Conservation (phyloP, 23 tunicate genomes). For the Phallusia fumigata region DNA sequence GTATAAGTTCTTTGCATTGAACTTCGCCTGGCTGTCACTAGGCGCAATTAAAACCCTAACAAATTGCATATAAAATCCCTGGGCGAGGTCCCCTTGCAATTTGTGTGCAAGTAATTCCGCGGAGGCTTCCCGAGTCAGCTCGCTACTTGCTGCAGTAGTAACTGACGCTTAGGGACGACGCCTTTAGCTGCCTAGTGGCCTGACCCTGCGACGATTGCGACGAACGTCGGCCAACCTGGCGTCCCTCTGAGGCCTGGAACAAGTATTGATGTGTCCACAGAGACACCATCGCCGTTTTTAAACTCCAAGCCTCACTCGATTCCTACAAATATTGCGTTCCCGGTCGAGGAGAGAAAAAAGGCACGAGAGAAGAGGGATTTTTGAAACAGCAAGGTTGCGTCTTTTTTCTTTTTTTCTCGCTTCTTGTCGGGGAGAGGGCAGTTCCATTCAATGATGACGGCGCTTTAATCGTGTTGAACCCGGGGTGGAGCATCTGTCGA, state of each 20-base stretch:
- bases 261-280: slow-evolving; percentile 64
- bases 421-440: neutral
- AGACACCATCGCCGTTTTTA: slow-evolving; percentile 40
- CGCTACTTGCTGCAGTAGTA: neutral
- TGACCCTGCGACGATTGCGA: neutral
- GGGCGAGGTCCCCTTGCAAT: neutral
- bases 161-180: slow-evolving; percentile 45
- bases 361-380: neutral
- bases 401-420: neutral
- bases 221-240: neutral
- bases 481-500: neutral
- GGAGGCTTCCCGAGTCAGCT: neutral
- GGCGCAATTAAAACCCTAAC: slow-evolving; percentile 9
- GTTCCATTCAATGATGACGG: neutral
- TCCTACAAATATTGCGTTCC: neutral
- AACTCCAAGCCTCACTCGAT: slow-evolving; percentile 3
- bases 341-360: neutral
- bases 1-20: neutral
- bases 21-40: neutral
- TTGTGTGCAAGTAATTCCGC: slow-evolving; percentile 17
- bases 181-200: neutral
- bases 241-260: slow-evolving; percentile 29
- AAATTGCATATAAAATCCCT: slow-evolving; percentile 8
- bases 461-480: slow-evolving; percentile 6
- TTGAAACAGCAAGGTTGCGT: neutral